Evolutionary conservation across 2,888 invertebrate genomes (phyloP), one percentile per base, ranked within the genome.

Genomic region (Rhimphoctona megacephalus): DNA sequence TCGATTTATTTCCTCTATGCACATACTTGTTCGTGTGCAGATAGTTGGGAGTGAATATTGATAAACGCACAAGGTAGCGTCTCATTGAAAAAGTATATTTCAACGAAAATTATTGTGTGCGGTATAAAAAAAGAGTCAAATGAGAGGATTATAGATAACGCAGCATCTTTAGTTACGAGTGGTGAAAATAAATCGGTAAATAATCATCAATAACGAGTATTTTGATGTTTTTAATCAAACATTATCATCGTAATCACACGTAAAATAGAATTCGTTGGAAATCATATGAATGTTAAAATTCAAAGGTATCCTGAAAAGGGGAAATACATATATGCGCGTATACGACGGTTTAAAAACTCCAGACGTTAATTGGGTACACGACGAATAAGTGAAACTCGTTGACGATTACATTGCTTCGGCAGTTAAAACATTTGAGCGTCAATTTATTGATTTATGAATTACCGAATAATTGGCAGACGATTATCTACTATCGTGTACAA

Each of bases 381-480:
- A 57, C 22, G 57, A 57, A 25, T 57, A 25, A 57, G 25, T 57
- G 22, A 57, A 57, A 57, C 57, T 57, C 57, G 25, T 57, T 57
- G 57, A 25, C 69, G 46, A 4, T 69, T n/a, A 36, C 9, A 66
- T 9, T 36, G 36, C 36, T 46, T 22, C 14, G 25, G 46, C 69
- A 25, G 25, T 49, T 46, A 46, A 49, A 7, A 30, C 46, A 57
- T 49, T 46, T n/a, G 33, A 64, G 30, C 64, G 4, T 7, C 5
- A n/a, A 43, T 67, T 14, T 22, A 39, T 22, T 25, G 69, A 39
- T 17, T 25, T 46, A 70, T 49, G 30, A 70, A 39, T 46, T 49
- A 30, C 25, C 69, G 69, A 25, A 46, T 46, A 46, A 25, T 69
- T 69, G 46, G 25, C 69, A 46, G 14, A 69, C 43, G 69, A 69